Percentiles rank a stretch among this genome's conserved stretches.
Conservation (phyloP, 1,140 invertebrate genomes). For the Chlorops oryzae region DNA sequence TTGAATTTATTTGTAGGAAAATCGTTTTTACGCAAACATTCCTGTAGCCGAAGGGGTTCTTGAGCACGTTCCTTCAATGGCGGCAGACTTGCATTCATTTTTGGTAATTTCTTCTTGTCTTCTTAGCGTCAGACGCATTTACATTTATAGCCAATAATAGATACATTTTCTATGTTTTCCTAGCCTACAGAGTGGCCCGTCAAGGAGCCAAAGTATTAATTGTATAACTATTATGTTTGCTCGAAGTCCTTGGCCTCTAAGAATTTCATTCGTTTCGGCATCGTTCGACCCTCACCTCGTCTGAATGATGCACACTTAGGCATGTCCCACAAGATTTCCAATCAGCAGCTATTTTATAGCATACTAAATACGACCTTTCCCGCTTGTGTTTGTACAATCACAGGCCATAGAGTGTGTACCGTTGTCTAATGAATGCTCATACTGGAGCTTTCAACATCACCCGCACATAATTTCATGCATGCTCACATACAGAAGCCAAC, state of each 20-base stretch:
- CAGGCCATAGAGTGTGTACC: constrained; percentile 1
- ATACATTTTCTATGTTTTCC: constrained; percentile 4
- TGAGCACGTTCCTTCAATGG: constrained; percentile 7
- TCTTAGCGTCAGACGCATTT: no score
- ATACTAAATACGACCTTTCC: background rate
- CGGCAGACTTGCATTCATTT: no score
- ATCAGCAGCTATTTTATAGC: constrained; percentile 10
- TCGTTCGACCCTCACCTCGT: no score
- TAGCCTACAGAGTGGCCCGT: background rate
- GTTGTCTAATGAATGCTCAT: constrained; percentile 6
- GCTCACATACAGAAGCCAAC: no score
- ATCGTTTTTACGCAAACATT: no score
- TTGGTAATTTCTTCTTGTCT: no score
- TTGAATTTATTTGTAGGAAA: no score
- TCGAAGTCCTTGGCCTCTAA: no score
- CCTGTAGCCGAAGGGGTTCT: constrained; percentile 9
- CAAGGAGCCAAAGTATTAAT: constrained; percentile 12
- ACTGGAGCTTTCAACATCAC: constrained; percentile 5
- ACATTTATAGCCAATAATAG: constrained; percentile 7
- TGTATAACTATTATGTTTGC: constrained; percentile 13
- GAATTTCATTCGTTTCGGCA: no score
- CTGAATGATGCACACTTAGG: no score
- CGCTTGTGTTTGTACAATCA: background rate
- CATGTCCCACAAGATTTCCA: constrained; percentile 14
- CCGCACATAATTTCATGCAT: no score